Base-by-base conservation (phyloP, 64 coral and sea anemone species). In the Actinia tenebrosa region DNA sequence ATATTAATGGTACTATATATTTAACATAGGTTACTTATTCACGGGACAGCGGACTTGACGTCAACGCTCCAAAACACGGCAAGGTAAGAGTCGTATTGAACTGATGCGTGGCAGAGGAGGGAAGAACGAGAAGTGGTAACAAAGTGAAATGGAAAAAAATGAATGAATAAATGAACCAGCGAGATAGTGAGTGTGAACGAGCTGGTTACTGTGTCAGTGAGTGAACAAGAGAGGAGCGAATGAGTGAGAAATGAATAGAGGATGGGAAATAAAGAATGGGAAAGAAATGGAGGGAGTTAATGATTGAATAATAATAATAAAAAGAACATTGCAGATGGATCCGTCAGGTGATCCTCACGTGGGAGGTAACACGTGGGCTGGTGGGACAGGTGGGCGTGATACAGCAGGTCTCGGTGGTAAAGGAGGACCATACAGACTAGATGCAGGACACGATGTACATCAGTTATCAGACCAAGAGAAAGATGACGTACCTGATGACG, bases 331-430 rank as follows among this genome's bases (percentile, higher is more conserved):
- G 9, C 82, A 99, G 97, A 86, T 93, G 60, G 97, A 99, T 44
- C 86, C 88, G 18, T 85, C 92, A 59, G 92, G 92, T 79, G 86
- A 64, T 6, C 97, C 97, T 46, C 97, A 99, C 78, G 97, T 99
- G 2, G 97, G 97, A 27, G 97, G 93, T 15, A 99, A 99, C 60
- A 99, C 93, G 3, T 99, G 97, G 97, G 97, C 97, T 44, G 97
- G 97, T 77, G 97, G 97, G 7, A 95, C 97, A 11, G 97, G 97
- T 42, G 97, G 97, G 7, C 93, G 97, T 78, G 97, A 99, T 86
- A 99, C 97, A 17, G 97, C 97, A 54, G 97, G 97, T 77, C 88
- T 99, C 5, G 97, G 97, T 78, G 97, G 97, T 3, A 99, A 99
- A 93, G 97, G 97, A 10, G 97, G 97, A 17, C 97, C 97, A 9